Evolutionary conservation across 2,113 vertebrate genomes (phyloP).

Genomic region (Macrotis lagotis): DNA sequence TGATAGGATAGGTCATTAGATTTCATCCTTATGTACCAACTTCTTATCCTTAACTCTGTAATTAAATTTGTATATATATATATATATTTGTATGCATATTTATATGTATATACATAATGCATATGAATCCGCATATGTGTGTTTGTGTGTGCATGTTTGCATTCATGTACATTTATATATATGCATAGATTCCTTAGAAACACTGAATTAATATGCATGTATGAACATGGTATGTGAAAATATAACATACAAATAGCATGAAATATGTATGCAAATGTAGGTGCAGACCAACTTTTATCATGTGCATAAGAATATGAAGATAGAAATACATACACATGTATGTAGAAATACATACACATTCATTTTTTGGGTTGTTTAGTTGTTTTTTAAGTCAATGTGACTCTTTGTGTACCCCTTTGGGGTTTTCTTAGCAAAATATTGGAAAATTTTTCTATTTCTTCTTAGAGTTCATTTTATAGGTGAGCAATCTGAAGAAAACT

Average conservation of each 20-base stretch:
- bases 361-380: not conserved
- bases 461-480: not conserved
- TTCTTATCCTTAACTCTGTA: constrained; percentile 46
- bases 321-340: not conserved
- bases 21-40: constrained; percentile 55
- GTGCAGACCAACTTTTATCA: not conserved
- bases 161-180: too few relatives aligned
- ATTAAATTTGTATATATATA: not conserved
- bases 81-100: not conserved
- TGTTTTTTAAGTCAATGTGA: not conserved
- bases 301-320: not conserved
- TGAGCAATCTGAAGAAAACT: not conserved
- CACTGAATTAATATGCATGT: too few relatives aligned
- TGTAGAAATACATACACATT: not conserved
- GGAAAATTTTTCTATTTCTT: not conserved
- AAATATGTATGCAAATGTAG: too few relatives aligned
- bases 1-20: constrained; percentile 50
- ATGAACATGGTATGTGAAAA: too few relatives aligned
- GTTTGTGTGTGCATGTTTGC: not conserved
- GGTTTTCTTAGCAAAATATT: not conserved
- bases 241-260: too few relatives aligned
- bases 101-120: too few relatives aligned
- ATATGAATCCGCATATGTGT: too few relatives aligned
- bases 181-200: too few relatives aligned
- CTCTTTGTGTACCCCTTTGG: too few relatives aligned